Base-by-base conservation (phyloP, 2,797 vertebrate species). In the Leptodactylus fallax region DNA sequence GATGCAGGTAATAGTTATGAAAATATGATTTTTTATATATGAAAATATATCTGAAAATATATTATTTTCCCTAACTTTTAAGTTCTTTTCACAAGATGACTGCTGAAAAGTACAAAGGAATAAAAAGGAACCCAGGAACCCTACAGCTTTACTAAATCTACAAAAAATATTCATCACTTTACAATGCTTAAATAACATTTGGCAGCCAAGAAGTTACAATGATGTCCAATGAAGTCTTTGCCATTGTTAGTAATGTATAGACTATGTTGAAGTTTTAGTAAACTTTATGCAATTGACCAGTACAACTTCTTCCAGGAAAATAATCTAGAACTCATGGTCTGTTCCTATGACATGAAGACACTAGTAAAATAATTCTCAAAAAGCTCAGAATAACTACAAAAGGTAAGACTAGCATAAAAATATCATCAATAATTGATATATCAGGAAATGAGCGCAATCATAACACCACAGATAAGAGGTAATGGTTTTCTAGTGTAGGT, bases 191-290 rank as follows among this genome's bases (percentile, higher is more conserved):
- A 69, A 80, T n/a, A 45, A 65, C 63, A 69, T 79, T 79, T 86
- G 77, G 78, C 85, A 80, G 53, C 65, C 77, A 86, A 58, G 55
- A 23, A 69, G 84, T 36, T 85, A 65, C 71, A 11, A 86, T 86
- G 36, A 86, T 69, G 85, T 58, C 51, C 84, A n/a, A 79, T 79
- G 60, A 85, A 47, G 45, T 53, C 51, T 79, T 17, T 14, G 63
- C 76, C 47, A 77, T 85, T 85, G 83, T 85, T 36, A 25, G 23
- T 60, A 63, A 13, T 21, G 55, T 45, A 60, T n/a, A 83, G 67
- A 56, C 55, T 25, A 71, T 63, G n/a, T 27, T 51, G 17, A 63
- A 63, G 56, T 77, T 78, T 60, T 72, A 11, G 4, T 7, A 63
- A 63, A 85, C 36, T 61, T 77, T 85, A 78, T 8, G 45, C 55